These are phyloP conservation scores for Perca flavescens DNA, from an alignment of 2,113 vertebrate genomes.

Conservation along the genomic window DNA sequence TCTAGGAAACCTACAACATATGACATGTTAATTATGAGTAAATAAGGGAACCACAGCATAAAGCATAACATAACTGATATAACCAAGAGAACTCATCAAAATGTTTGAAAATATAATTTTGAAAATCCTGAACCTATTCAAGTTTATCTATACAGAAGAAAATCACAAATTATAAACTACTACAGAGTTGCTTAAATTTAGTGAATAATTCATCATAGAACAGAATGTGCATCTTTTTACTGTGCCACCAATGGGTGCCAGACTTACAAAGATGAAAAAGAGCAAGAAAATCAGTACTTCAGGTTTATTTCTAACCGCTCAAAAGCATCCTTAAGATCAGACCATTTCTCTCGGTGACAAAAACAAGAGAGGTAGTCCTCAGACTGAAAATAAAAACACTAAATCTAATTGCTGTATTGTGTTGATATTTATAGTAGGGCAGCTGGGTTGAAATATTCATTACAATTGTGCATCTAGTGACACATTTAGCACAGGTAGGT, in stretches of 20 bases:
- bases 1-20: no score
- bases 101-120: not conserved
- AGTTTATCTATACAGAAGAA: not conserved
- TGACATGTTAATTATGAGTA: no score
- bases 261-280: not conserved
- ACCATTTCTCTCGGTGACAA: not conserved
- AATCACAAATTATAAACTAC: not conserved
- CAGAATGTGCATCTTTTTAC: not conserved
- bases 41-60: not conserved
- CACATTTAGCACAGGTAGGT: not conserved
- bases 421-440: no score
- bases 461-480: not conserved
- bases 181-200: not conserved
- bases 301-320: not conserved
- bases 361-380: no score
- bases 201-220: no score
- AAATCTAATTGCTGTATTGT: no score
- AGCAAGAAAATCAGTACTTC: not conserved
- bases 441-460: no score
- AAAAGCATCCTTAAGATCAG: not conserved
- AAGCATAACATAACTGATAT: not conserved
- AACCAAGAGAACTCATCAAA: not conserved
- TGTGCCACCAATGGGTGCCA: not conserved
- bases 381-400: no score
- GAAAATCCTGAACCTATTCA: not conserved